Evolutionary conservation across 1,140 invertebrate species (phyloP), one percentile per base, ranked within the genome.

Genomic region (Paralvinella palmiformis): DNA sequence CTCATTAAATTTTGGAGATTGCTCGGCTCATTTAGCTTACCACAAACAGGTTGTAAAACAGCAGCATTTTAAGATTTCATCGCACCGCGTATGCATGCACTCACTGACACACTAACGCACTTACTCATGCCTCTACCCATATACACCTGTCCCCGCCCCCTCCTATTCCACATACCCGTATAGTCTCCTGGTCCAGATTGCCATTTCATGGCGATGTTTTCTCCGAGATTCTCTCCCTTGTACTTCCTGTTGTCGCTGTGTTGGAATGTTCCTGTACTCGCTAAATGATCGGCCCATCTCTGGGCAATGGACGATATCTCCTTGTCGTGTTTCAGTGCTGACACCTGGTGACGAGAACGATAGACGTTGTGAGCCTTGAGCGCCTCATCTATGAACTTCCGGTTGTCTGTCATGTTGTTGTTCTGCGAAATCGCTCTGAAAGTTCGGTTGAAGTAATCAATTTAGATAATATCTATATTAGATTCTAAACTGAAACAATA

Each of bases 211-310:
- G 77, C 76, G 33, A 79, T 78, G 48, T 79, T 79, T 64, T 81
- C 77, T 6, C 77, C 78, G 0, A 79, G 61, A 17, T 60, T 50
- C 20, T 68, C 64, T 13, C 75, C 74, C 33, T 72, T 70, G n/a
- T 72, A 53, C 0, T 67, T 64, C 53, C 58, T 58, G 6, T 66
- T 64, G 0, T 41, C 36, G 65, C 90, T 86, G 74, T 94, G 92
- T 66, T 89, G 83, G 69, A 92, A 83, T 57, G 79, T 81, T 41
- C 88, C 86, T 63, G 80, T 86, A 33, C 84, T 81, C 1, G 87
- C 87, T 27, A 94, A 73, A 59, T 85, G 82, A 64, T 89, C 87
- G 0, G 91, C 91, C 91, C 91, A 93, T 74, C 90, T 88, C 79
- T 92, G 87, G 62, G 88, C 87, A 36, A 65, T 44, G 32, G 65